phyloP scores from a whole-genome alignment of 1,140 invertebrate species.

The Orchesella cincta region DNA sequence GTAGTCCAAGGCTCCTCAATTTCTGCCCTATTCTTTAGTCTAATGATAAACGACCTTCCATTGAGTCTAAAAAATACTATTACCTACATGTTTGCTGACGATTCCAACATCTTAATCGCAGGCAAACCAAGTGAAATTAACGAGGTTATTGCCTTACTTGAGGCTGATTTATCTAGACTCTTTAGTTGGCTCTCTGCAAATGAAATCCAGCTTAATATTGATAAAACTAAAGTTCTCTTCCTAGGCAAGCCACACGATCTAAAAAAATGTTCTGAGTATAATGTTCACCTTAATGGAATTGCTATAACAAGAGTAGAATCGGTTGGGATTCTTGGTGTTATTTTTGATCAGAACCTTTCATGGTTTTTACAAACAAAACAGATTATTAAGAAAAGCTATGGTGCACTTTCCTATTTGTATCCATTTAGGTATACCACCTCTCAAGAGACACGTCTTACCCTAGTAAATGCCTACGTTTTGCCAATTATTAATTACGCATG shows the following conservation, averaged over 20 bases:
- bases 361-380: not conserved
- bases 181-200: constrained; percentile 9
- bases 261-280: not conserved
- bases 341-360: constrained; percentile 5
- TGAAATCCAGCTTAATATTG: constrained; percentile 14
- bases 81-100: constrained; percentile 51
- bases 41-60: constrained; percentile 51
- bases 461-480: constrained; percentile 3
- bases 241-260: not conserved
- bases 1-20: constrained; percentile 53
- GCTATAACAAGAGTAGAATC: not conserved
- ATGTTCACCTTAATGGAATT: not conserved
- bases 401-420: constrained; percentile 4
- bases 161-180: constrained; percentile 1
- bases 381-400: constrained; percentile 19
- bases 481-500: not conserved
- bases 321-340: constrained; percentile 10
- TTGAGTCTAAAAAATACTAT: constrained; percentile 20
- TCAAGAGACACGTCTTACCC: not conserved
- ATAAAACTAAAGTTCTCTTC: constrained; percentile 27
- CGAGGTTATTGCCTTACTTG: not conserved
- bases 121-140: not conserved
- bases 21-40: constrained; percentile 49
- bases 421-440: not conserved
- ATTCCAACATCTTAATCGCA: constrained; percentile 46